These are phyloP conservation scores for Nomada lathburiana DNA, from an alignment of 2,888 invertebrate species.

Conservation along the genomic window DNA sequence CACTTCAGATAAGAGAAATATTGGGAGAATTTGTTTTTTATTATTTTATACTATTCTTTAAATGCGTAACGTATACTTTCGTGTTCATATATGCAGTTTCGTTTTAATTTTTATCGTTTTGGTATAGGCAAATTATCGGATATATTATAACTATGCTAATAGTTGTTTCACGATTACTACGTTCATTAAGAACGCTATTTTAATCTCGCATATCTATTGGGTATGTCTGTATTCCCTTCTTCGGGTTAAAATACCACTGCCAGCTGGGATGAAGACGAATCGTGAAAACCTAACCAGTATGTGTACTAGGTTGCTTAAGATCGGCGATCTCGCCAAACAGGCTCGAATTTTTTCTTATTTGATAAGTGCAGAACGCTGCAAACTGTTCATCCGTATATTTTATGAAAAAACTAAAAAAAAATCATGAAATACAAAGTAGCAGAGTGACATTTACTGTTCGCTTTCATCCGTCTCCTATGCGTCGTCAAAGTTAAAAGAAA, in stretches of 20 bases:
- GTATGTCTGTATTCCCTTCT: background rate
- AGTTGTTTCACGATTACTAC: background rate
- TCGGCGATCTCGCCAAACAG: constrained; percentile 48
- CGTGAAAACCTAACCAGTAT: background rate
- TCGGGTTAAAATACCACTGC: background rate
- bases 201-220: background rate
- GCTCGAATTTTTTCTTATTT: constrained; percentile 29
- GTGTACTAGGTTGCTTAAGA: constrained; percentile 4
- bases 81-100: no score
- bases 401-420: no score
- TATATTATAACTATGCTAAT: no score
- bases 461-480: background rate
- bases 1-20: background rate
- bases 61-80: no score
- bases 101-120: no score
- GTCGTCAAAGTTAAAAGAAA: background rate
- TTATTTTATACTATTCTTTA: background rate
- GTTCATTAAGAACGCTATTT: background rate
- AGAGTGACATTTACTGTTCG: background rate
- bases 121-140: no score
- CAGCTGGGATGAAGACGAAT: background rate
- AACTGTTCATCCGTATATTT: background rate
- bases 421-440: no score
- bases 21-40: background rate
- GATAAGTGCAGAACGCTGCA: background rate